These are phyloP conservation scores for Trogon surrucura DNA, from an alignment of 2,113 vertebrate species.

Conservation along the genomic window DNA sequence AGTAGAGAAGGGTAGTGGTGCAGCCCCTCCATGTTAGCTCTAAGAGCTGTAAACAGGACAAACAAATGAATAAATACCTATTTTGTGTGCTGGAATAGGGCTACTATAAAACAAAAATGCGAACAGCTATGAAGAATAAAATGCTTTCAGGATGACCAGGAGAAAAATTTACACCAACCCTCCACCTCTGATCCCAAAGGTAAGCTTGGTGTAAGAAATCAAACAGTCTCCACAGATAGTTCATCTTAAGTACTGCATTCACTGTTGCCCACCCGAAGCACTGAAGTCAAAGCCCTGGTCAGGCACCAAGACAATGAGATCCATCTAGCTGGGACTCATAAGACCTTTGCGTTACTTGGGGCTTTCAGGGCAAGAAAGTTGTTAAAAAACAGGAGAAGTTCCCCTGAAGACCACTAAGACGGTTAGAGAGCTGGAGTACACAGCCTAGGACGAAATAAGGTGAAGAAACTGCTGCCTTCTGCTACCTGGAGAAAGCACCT, in stretches of 20 bases:
- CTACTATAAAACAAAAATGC: background rate
- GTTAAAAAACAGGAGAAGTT: background rate
- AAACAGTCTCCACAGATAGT: background rate
- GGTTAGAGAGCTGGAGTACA: background rate
- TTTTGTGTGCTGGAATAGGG: background rate
- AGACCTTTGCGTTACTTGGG: too few relatives aligned
- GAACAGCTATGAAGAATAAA: background rate
- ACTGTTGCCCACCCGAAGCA: background rate
- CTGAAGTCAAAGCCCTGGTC: background rate
- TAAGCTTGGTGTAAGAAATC: background rate
- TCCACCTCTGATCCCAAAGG: background rate
- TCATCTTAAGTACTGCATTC: background rate
- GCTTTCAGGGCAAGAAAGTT: background rate
- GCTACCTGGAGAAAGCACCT: background rate
- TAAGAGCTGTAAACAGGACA: background rate
- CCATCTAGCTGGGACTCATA: background rate
- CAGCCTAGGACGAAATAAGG: background rate
- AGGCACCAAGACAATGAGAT: background rate
- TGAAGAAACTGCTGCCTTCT: background rate
- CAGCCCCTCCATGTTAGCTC: background rate
- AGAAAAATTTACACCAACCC: background rate
- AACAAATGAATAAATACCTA: background rate
- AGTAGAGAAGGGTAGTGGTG: background rate
- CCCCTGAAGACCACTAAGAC: background rate
- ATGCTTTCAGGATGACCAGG: background rate